Evolutionary conservation across 1,140 invertebrate genomes (phyloP).

Genomic region (Globodera ellingtonae): DNA sequence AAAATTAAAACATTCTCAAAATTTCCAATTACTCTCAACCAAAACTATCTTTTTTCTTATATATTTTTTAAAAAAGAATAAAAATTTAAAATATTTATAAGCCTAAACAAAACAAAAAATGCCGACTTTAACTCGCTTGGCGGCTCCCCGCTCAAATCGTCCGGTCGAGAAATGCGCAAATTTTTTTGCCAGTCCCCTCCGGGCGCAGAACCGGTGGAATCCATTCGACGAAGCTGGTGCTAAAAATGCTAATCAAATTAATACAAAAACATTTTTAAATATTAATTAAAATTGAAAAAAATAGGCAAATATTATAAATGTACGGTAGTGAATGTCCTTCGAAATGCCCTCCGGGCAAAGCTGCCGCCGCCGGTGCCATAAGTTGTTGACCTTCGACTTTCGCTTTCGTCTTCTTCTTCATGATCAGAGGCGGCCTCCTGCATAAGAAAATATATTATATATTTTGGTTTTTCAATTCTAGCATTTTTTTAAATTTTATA

Average conservation of each 20-base stretch:
- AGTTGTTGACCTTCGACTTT: constrained; percentile 11
- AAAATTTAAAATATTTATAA: no score
- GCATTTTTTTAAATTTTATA: no score
- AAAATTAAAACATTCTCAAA: not conserved
- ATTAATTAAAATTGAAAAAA: constrained; percentile 7
- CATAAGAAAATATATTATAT: no score
- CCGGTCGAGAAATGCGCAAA: constrained; percentile 33
- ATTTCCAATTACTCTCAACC: no score
- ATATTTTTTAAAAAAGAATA: no score
- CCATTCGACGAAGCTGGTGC: constrained; percentile 41
- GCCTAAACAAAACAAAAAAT: no score
- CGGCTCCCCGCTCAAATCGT: constrained; percentile 13
- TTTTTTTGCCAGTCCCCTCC: constrained; percentile 47
- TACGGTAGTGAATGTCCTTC: constrained; percentile 41
- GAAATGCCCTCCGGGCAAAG: constrained; percentile 49
- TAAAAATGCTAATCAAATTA: constrained; percentile 1
- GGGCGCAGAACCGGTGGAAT: constrained; percentile 34
- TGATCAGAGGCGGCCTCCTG: constrained; percentile 26
- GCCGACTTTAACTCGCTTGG: not conserved
- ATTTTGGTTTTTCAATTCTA: no score
- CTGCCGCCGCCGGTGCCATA: constrained; percentile 2
- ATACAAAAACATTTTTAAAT: no score
- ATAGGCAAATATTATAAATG: not conserved
- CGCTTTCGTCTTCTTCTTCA: constrained; percentile 17
- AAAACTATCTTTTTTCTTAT: no score